Base-by-base conservation (phyloP, 2,888 invertebrate species). In the Resseliella maxima region DNA sequence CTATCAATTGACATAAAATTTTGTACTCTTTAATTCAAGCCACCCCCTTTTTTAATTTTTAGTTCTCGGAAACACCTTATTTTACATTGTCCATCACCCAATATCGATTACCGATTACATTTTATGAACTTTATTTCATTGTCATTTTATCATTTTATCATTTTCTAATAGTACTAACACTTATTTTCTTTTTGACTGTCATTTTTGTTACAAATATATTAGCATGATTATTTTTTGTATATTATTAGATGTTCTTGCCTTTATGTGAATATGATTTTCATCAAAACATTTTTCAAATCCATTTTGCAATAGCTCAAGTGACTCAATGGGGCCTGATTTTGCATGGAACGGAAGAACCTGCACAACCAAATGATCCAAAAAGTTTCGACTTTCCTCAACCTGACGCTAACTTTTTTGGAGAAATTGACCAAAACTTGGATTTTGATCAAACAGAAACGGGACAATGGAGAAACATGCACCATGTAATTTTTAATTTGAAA, bases 281-380 rank as follows among this genome's bases (percentile, higher is more conserved):
- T 41, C 6, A 41, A 41, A 41, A 41, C 6, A 8, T 41, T 41
- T 8, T 8, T 50, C 8, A 50, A 50, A 15, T 50, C 46, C 5
- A 36, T 83, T 31, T 2, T 38, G 18, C 36, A n/a, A n/a, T n/a
- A 92, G 92, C 93, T 89, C 93, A 94, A 89, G 92, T 96, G 87
- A 93, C 94, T 86, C 94, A 95, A 88, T 97, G 96, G 96, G 94
- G 95, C 90, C 91, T 96, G 89, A 94, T 95, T 89, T 94, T 97
- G 90, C 95, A 96, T 91, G 97, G 97, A 72, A 96, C 96, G 0
- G 94, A 94, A 88, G 91, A 91, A 0, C 93, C 94, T 0, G 92
- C 94, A 12, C 93, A 94, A 89, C 93, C 93, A 85, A 91, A 90
- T 31, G 92, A 91, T 88, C 89, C 89, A 15, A 88, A 89, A 54